Evolutionary conservation across 64 coral and sea anemone species (phyloP), one percentile per base, ranked within the genome.

Genomic region (Catalaphyllia jardinei): DNA sequence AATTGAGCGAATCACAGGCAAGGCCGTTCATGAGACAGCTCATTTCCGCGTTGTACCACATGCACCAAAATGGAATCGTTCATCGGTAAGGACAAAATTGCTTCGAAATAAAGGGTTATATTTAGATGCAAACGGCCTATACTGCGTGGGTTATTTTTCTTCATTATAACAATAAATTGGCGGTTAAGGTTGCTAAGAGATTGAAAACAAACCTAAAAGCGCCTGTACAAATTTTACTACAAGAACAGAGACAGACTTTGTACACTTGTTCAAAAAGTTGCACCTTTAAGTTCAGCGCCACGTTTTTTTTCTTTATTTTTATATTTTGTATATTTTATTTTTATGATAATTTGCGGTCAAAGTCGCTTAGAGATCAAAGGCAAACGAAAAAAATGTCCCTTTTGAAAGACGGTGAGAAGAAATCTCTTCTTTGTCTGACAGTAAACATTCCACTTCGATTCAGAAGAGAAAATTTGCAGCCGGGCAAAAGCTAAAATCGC

Each of bases 1-100:
- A 92, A 76, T 92, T 97, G 67, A 90, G 90, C 88, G 95, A 97
- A 91, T 86, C 95, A 75, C 95, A 97, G 73, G 88, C 95, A 64
- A 87, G 92, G 49, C 91, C 91, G 18, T 88, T 97, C 77, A 85
- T 97, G 46, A 77, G 95, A 52, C 95, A 97, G 55, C 80, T 97
- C 33, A 89, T 92, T 72, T 97, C 95, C 29, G 95, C 91, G 65
- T 74, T 97, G 78, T 73, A 97, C 46, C 92, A 97, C 79, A 64
- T 97, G 22, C 95, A 97, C 71, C 88, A 93, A 22, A 92, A 79
- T 62, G 95, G 95, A 60, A 94, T 97, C 52, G 91, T 97, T n/a
- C 95, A 97, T 75, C 87, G 95, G 95, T 97, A 93, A 89, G 95
- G 9, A 62, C 62, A 24, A 27, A 69, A n/a, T 27, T 69, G 25